phyloP scores from a whole-genome alignment of 1,140 invertebrate genomes.

The Neodiprion pinetum region DNA sequence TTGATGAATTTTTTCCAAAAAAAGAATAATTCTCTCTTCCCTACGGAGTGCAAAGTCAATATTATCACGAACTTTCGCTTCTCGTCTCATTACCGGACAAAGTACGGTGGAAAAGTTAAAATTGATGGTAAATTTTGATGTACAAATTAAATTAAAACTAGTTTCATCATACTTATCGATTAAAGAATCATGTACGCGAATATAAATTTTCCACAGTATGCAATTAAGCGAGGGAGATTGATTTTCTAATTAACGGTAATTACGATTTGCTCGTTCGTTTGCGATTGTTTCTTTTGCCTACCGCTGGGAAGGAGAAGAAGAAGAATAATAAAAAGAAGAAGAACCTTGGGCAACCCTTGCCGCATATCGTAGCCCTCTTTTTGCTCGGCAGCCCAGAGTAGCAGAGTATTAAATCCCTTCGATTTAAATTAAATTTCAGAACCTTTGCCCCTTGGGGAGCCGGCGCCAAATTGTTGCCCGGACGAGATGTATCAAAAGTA shows the following conservation, averaged over 20 bases:
- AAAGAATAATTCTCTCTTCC: too few relatives aligned
- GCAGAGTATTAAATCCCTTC: conserved; percentile 5
- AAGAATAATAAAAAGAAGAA: too few relatives aligned
- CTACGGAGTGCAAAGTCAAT: too few relatives aligned
- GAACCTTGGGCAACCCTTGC: background rate
- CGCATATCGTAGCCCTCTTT: background rate
- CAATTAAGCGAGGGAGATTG: background rate
- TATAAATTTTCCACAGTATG: too few relatives aligned
- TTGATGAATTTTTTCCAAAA: too few relatives aligned
- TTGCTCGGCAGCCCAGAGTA: background rate
- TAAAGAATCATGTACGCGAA: too few relatives aligned
- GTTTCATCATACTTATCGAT: too few relatives aligned
- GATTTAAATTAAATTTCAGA: conserved; percentile 4
- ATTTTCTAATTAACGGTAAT: background rate
- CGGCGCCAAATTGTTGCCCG: background rate
- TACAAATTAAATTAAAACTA: too few relatives aligned
- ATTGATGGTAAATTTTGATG: too few relatives aligned
- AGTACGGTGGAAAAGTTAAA: too few relatives aligned
- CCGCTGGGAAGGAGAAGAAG: background rate
- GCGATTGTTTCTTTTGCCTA: background rate
- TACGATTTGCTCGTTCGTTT: background rate
- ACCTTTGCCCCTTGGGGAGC: background rate
- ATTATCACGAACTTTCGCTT: too few relatives aligned
- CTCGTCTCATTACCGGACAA: too few relatives aligned
- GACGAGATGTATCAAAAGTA: background rate